A percentile compares a stretch with the other conserved stretches of the same genome.
These are phyloP conservation scores for Varanus salvator DNA, from an alignment of 2,113 vertebrate species.

Conservation along the genomic window DNA sequence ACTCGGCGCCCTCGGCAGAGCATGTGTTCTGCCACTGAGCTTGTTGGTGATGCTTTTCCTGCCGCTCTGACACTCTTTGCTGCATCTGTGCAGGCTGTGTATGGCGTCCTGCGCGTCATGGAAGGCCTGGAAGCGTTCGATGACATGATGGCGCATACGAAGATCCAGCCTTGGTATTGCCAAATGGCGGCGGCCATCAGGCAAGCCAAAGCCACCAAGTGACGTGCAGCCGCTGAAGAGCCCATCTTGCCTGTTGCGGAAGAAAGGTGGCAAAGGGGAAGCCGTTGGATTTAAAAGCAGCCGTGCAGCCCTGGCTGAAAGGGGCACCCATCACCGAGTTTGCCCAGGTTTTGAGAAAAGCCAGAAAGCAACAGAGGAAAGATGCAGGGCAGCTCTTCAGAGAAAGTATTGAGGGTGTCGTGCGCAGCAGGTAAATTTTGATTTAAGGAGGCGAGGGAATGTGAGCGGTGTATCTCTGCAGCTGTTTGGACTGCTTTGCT, in stretches of 20 bases:
- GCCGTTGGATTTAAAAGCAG: slow-evolving; percentile 9
- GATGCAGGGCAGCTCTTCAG: neutral
- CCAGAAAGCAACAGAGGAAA: neutral
- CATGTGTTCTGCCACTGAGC: accelerated
- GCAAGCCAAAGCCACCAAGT: slow-evolving; percentile 39
- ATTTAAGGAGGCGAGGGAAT: slow-evolving; percentile 22
- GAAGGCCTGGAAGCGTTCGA: slow-evolving; percentile 93
- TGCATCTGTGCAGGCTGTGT: slow-evolving; percentile 84
- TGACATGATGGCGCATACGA: slow-evolving; percentile 93
- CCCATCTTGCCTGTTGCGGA: slow-evolving; percentile 31
- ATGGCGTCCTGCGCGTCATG: slow-evolving; percentile 94
- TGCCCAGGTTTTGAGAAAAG: accelerated
- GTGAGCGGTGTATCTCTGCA: neutral
- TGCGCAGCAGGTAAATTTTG: neutral
- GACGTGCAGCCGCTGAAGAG: slow-evolving; percentile 19
- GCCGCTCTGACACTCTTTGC: neutral
- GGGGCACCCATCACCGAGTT: accelerated
- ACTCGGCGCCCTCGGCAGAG: neutral
- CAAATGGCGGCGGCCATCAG: slow-evolving; percentile 83
- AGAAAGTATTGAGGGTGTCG: neutral
- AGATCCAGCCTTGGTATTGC: slow-evolving; percentile 89
- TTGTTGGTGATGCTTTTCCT: neutral
- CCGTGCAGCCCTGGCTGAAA: neutral
- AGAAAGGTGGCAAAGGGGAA: slow-evolving; percentile 20
- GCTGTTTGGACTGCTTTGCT: neutral